Conservation (phyloP, 1,140 invertebrate genomes). For the Eupeodes corollae region DNA sequence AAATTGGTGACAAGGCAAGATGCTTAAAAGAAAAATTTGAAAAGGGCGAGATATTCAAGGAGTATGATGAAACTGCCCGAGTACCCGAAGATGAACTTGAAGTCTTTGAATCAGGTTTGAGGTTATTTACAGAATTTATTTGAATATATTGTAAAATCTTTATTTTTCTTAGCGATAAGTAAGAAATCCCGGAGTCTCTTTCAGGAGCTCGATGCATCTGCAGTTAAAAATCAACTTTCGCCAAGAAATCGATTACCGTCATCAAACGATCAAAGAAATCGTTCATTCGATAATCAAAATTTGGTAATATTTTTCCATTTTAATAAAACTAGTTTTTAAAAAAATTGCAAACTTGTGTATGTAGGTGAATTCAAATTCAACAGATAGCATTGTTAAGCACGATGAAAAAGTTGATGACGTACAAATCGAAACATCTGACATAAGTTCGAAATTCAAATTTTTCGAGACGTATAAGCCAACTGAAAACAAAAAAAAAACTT, state of each 20-base stretch:
- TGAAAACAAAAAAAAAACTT: slow-evolving; percentile 54
- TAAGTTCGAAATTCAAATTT: slow-evolving; percentile 77
- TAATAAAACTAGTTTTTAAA: no score
- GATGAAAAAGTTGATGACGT: slow-evolving; percentile 63
- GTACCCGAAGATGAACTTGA: slow-evolving; percentile 50
- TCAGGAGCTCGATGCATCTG: slow-evolving; percentile 68
- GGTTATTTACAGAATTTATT: neutral
- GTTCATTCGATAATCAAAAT: no score
- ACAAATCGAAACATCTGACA: slow-evolving; percentile 64
- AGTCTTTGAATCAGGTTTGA: slow-evolving; percentile 68
- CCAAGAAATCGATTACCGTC: slow-evolving; percentile 21
- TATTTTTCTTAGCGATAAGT: slow-evolving; percentile 53
- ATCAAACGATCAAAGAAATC: neutral
- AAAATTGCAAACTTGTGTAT: no score
- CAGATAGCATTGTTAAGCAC: slow-evolving; percentile 58
- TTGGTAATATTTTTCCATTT: no score
- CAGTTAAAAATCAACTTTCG: slow-evolving; percentile 35
- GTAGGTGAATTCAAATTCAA: no score
- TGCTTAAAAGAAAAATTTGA: slow-evolving; percentile 75
- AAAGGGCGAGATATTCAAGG: slow-evolving; percentile 60
- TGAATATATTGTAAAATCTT: neutral
- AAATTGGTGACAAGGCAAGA: slow-evolving; percentile 51
- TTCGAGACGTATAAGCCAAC: slow-evolving; percentile 75
- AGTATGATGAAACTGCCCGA: slow-evolving; percentile 44
- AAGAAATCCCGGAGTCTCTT: slow-evolving; percentile 78